phyloP scores from a whole-genome alignment of 2,797 vertebrate genomes.

The Coranthus polyacanthus region DNA sequence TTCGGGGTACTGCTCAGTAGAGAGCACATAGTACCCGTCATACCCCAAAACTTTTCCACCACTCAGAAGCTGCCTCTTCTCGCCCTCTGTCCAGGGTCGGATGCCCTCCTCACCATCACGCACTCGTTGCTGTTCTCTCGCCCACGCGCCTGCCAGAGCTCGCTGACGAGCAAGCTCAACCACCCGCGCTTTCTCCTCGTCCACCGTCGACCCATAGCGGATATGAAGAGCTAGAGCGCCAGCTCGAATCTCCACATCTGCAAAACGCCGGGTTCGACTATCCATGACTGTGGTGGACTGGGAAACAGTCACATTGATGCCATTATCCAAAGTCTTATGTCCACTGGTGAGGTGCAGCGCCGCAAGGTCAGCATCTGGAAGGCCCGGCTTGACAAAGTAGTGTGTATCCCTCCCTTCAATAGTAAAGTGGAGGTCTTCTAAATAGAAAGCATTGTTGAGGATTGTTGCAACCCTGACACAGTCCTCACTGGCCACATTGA shows the following conservation, averaged over 20 bases:
- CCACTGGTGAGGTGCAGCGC: slow-evolving; percentile 94
- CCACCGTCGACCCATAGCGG: slow-evolving; percentile 95
- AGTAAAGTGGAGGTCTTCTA: slow-evolving; percentile 97
- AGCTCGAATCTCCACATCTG: slow-evolving; percentile 95
- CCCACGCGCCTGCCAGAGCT: slow-evolving; percentile 94
- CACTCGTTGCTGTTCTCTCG: slow-evolving; percentile 94
- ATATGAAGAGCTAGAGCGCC: slow-evolving; percentile 93
- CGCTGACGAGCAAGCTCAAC: slow-evolving; percentile 95
- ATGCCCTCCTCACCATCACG: slow-evolving; percentile 95
- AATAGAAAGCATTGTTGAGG: slow-evolving; percentile 96
- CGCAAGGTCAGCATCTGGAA: slow-evolving; percentile 94
- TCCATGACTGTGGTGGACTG: slow-evolving; percentile 97
- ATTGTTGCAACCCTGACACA: slow-evolving; percentile 98
- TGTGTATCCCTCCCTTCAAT: slow-evolving; percentile 96
- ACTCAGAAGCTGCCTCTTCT: slow-evolving; percentile 97
- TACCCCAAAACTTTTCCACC: slow-evolving; percentile 96
- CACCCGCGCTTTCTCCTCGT: slow-evolving; percentile 95
- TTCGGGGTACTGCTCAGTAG: slow-evolving; percentile 99
- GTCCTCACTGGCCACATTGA: slow-evolving; percentile 97
- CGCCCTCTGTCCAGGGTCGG: slow-evolving; percentile 97
- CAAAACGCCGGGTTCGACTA: slow-evolving; percentile 96
- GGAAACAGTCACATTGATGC: slow-evolving; percentile 96
- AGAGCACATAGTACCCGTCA: slow-evolving; percentile 98
- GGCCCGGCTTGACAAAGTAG: slow-evolving; percentile 96
- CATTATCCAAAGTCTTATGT: slow-evolving; percentile 95